A percentile compares a stretch with the other conserved stretches of the same genome.
These are phyloP conservation scores for Eleutherodactylus coqui DNA, from an alignment of 2,797 vertebrate species.

Conservation along the genomic window DNA sequence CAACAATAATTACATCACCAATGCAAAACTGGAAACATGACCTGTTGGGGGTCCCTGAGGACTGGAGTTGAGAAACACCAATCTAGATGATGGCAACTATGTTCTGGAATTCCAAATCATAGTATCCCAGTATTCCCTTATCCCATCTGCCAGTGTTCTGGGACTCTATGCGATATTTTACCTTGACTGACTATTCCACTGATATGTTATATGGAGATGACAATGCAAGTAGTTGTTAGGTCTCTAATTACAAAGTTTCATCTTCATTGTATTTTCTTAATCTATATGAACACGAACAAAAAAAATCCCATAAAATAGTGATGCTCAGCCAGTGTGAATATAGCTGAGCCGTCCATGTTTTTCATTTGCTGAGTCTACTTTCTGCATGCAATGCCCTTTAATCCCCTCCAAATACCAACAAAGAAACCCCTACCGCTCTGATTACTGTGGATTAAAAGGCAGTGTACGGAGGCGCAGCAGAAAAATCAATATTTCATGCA, in stretches of 20 bases:
- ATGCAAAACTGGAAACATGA: too few species aligned
- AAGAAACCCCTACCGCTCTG: constrained; percentile 53
- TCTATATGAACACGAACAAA: neutral
- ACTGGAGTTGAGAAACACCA: too few species aligned
- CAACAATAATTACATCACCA: too few species aligned
- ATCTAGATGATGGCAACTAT: neutral
- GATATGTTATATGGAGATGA: neutral
- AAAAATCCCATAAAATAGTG: neutral
- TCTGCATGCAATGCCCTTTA: constrained; percentile 52
- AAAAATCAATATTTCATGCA: constrained; percentile 60
- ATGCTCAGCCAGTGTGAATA: constrained; percentile 28
- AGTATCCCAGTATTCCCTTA: neutral
- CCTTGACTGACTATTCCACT: too few species aligned
- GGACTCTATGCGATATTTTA: neutral
- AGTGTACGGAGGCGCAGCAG: constrained; percentile 22
- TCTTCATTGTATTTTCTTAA: neutral
- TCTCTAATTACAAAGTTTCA: neutral
- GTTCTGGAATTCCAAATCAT: neutral
- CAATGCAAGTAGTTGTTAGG: neutral
- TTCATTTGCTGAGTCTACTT: constrained; percentile 48
- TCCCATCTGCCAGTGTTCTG: neutral
- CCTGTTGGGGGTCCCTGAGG: too few species aligned
- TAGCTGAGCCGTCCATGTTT: constrained; percentile 22
- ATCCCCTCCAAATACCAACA: constrained; percentile 58
- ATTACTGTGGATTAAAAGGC: constrained; percentile 57